Evolutionary conservation across 2,888 invertebrate species (phyloP).

Genomic region (Ferrisia virgata): DNA sequence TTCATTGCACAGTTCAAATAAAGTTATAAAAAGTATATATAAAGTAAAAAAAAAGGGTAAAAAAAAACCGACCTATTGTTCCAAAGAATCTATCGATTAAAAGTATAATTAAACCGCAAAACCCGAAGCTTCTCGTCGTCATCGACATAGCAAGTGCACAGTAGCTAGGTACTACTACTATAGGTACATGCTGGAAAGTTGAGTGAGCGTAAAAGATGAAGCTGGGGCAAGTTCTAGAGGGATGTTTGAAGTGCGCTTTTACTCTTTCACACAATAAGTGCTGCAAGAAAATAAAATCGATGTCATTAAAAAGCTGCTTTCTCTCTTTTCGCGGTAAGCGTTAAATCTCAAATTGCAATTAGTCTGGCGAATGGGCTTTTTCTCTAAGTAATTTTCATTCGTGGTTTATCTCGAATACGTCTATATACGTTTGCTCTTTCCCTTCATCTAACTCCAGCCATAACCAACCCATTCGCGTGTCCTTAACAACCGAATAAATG

Average conservation of each 20-base stretch:
- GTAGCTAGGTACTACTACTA: not conserved
- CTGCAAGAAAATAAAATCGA: constrained; percentile 31
- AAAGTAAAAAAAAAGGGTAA: not conserved
- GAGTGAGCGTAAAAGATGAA: not conserved
- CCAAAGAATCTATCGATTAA: not conserved
- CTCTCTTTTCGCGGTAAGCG: not conserved
- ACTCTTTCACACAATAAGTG: constrained; percentile 11
- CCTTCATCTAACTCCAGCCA: not conserved
- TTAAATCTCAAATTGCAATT: constrained; percentile 32
- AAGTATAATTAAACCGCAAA: constrained; percentile 36
- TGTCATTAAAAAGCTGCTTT: constrained; percentile 8
- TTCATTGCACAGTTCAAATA: not conserved
- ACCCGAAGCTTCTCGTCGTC: not conserved
- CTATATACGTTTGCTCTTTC: too few species aligned
- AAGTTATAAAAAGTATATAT: not conserved
- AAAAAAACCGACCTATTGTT: not conserved
- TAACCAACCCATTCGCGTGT: too few species aligned
- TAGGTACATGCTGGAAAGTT: constrained; percentile 2
- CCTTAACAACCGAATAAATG: not conserved
- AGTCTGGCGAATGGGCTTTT: constrained; percentile 9
- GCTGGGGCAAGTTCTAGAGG: not conserved
- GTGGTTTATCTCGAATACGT: constrained; percentile 11
- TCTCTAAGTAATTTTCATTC: constrained; percentile 14
- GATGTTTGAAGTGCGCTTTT: not conserved
- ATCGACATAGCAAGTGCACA: not conserved